phyloP scores from a whole-genome alignment of 2,113 vertebrate genomes.

The Machaerirhynchus nigripectus region DNA sequence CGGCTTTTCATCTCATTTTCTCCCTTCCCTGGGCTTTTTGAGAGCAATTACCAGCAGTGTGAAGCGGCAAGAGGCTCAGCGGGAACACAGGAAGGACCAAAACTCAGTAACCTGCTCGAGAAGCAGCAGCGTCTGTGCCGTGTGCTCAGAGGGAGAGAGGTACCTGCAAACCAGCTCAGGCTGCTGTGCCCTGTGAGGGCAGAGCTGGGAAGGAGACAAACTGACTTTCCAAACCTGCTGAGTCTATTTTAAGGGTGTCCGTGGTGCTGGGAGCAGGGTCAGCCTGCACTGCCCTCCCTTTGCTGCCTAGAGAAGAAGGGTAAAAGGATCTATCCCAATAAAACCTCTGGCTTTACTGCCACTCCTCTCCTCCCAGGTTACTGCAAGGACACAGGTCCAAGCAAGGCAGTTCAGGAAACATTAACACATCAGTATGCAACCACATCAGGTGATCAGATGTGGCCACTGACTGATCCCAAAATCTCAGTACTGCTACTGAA shows the following conservation, averaged over 20 bases:
- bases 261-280: background rate
- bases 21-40: background rate
- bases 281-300: background rate
- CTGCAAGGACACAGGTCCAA: background rate
- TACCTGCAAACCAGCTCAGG: background rate
- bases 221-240: background rate
- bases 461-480: background rate
- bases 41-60: background rate
- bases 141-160: background rate
- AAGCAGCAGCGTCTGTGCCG: rapidly evolving
- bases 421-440: background rate
- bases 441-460: background rate
- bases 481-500: background rate
- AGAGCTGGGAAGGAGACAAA: background rate
- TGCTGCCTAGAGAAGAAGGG: background rate
- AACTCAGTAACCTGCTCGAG: background rate
- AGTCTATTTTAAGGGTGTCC: background rate
- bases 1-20: background rate
- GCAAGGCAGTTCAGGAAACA: background rate
- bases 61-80: background rate
- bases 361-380: background rate
- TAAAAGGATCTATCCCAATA: background rate
- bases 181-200: background rate
- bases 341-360: background rate
- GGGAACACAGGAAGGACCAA: background rate